A percentile compares a stretch with the other conserved stretches of the same genome.
Evolutionary conservation across 2,797 vertebrate species (phyloP).

Genomic region (Onychomys torridus): DNA sequence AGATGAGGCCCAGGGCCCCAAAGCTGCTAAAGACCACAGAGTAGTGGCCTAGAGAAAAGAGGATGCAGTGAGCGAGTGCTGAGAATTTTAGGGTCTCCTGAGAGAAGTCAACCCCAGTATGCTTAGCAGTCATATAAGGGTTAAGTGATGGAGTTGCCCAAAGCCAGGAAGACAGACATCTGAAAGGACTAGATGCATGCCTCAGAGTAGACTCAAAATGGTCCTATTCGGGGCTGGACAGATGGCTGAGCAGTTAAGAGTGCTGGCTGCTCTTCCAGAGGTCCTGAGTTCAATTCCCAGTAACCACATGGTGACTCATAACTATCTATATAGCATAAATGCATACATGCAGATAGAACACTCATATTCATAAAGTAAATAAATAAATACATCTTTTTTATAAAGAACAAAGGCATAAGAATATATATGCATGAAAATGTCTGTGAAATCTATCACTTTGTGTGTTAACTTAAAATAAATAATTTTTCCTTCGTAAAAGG

Average conservation of each 20-base stretch:
- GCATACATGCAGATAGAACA: not conserved
- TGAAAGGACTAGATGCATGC: not conserved
- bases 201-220: not conserved
- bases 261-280: not conserved
- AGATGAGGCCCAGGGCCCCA: not conserved
- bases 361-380: not conserved
- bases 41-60: not conserved
- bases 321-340: not conserved
- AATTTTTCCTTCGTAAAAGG: too few relatives aligned
- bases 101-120: not conserved
- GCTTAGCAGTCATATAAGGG: not conserved
- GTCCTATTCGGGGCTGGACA: not conserved
- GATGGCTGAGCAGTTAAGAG: not conserved
- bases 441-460: too few relatives aligned
- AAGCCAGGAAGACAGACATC: not conserved
- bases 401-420: not conserved
- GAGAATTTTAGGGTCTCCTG: not conserved
- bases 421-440: not conserved
- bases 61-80: too few relatives aligned
- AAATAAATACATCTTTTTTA: not conserved
- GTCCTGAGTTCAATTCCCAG: not conserved
- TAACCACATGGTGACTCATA: not conserved
- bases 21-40: not conserved
- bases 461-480: too few relatives aligned
- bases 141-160: not conserved